Percentiles rank a stretch among this genome's conserved stretches.
phyloP scores from a whole-genome alignment of 2,888 invertebrate genomes.

The Melipona beecheii region DNA sequence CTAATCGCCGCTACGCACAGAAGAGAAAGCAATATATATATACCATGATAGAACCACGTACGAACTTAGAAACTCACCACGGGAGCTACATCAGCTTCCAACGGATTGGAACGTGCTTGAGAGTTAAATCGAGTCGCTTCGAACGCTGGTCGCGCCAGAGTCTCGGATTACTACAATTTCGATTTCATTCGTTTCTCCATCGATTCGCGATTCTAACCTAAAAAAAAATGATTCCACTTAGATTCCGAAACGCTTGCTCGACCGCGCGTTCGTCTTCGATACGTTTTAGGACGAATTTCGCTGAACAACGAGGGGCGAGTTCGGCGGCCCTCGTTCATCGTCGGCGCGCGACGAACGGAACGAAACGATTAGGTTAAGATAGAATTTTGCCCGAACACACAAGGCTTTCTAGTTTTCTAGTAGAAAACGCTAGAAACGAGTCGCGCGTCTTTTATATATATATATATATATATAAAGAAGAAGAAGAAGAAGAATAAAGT shows the following conservation, averaged over 20 bases:
- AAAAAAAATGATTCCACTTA: too few relatives aligned
- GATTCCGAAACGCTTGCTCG: not conserved
- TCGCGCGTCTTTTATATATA: conserved; percentile 3
- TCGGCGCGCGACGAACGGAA: not conserved
- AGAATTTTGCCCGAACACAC: not conserved
- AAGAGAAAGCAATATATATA: not conserved
- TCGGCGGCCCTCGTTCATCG: not conserved
- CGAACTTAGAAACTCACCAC: not conserved
- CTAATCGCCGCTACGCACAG: not conserved
- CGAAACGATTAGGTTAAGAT: conserved; percentile 2
- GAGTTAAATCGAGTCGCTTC: conserved; percentile 30
- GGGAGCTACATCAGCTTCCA: not conserved
- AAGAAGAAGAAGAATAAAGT: not conserved
- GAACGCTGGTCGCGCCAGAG: conserved; percentile 15
- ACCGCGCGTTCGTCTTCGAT: not conserved
- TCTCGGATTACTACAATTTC: not conserved
- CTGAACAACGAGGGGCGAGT: not conserved
- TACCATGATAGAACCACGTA: not conserved
- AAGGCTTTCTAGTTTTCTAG: conserved; percentile 73
- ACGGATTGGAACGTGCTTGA: conserved; percentile 28
- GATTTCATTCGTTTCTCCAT: not conserved
- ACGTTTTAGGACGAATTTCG: not conserved
- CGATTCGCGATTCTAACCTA: not conserved
- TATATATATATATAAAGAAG: not conserved
- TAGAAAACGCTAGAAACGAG: too few relatives aligned